Evolutionary conservation across 2,113 vertebrate genomes (phyloP).

Genomic region (Pao palembangensis): DNA sequence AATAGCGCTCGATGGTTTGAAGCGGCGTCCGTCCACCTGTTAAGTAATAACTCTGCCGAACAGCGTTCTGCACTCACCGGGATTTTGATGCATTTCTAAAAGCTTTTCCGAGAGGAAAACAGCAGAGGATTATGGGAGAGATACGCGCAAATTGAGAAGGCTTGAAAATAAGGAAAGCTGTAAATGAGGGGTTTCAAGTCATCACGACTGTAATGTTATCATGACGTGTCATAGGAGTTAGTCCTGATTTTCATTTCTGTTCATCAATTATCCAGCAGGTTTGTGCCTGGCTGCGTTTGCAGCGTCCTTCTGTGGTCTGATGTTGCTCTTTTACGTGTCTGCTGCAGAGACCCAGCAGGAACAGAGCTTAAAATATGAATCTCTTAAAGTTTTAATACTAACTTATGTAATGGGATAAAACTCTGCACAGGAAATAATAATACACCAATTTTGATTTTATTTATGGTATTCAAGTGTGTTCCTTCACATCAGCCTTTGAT

Average conservation of each 20-base stretch:
- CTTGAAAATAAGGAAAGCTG: neutral
- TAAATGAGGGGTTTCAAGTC: too few species aligned
- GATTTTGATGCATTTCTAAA: neutral
- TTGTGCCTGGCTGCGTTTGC: conserved; percentile 13
- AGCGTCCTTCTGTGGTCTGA: conserved; percentile 11
- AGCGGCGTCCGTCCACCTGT: conserved; percentile 5
- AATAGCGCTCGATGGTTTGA: conserved; percentile 5
- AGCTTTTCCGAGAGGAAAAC: neutral
- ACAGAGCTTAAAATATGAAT: conserved; percentile 3
- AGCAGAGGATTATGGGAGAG: neutral
- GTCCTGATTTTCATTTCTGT: neutral
- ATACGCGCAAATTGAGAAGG: neutral
- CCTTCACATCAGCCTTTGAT: neutral
- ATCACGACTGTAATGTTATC: neutral
- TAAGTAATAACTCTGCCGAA: conserved; percentile 10
- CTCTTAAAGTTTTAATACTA: conserved; percentile 24
- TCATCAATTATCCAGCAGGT: conserved; percentile 21
- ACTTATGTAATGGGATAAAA: conserved; percentile 22
- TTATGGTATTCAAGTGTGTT: neutral
- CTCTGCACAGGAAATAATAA: conserved; percentile 9
- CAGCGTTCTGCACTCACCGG: conserved; percentile 9
- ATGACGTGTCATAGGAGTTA: neutral
- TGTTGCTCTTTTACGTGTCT: conserved; percentile 12
- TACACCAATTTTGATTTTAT: neutral
- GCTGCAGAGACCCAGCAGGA: conserved; percentile 3